Base-by-base conservation (phyloP, 2,888 invertebrate genomes). In the Parelbella ahira region DNA sequence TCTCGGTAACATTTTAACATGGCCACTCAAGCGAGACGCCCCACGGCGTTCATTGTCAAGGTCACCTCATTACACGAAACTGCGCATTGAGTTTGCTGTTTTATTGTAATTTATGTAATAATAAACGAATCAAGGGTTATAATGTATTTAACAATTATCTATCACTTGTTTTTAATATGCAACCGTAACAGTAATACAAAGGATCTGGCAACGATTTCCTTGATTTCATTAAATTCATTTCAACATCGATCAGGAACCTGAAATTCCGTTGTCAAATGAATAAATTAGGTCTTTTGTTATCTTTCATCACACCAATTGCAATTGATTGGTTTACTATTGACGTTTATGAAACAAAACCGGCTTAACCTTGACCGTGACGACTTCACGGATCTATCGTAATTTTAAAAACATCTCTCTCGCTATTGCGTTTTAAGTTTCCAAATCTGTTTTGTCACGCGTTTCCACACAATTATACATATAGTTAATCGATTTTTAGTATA, bases 21-120 rank as follows among this genome's bases (percentile, higher is more conserved):
- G 80, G 80, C 71, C 69, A 73, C 69, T 70, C 68, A 66, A 75
- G 82, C 81, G 79, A 68, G 76, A 70, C 82, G 75, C 74, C 73
- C 74, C 76, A 49, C 68, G 59, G 59, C 80, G 77, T 84, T 83
- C 84, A 86, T 68, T 82, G 84, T 67, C 86, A 87, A 86, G 86
- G 86, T 83, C 84, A 76, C 57, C 63, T 49, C 66, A 70, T 74
- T 73, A 79, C 78, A 81, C 72, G 71, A 71, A 80, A 80, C 75
- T 78, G 71, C 76, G 80, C 75, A 73, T 55, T 69, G n/a, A n/a
- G n/a, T n/a, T n/a, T n/a, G n/a, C n/a, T n/a, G n/a, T n/a, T n/a
- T n/a, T n/a, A n/a, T n/a, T n/a, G n/a, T n/a, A n/a, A n/a, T n/a
- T n/a, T n/a, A n/a, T n/a, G n/a, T n/a, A n/a, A n/a, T n/a, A n/a